phyloP scores from a whole-genome alignment of 2,888 invertebrate species.

The Stenolophus ochropezus region DNA sequence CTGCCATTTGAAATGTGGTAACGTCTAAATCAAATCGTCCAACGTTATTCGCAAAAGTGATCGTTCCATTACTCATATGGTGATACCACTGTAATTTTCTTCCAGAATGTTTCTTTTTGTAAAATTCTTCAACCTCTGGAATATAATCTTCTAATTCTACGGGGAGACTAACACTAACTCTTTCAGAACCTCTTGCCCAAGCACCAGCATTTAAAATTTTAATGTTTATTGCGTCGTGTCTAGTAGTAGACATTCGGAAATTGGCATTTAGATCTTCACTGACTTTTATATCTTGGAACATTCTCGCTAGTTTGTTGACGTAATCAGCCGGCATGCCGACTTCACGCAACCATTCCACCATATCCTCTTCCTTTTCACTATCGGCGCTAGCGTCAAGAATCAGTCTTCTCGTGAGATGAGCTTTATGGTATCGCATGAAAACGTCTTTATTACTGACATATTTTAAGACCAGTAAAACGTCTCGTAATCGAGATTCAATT shows the following conservation, averaged over 20 bases:
- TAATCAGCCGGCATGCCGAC: constrained; percentile 99
- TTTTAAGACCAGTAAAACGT: constrained; percentile 96
- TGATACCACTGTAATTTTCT: constrained; percentile 99
- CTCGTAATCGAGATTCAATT: constrained; percentile 93
- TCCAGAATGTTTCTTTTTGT: constrained; percentile 97
- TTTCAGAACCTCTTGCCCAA: constrained; percentile 96
- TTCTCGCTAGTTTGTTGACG: constrained; percentile 97
- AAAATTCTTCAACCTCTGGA: constrained; percentile 99
- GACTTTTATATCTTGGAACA: constrained; percentile 98
- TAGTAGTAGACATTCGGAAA: constrained; percentile 88
- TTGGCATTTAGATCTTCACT: constrained; percentile 97
- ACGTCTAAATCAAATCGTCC: constrained; percentile 98
- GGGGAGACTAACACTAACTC: constrained; percentile 96
- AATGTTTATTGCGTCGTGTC: constrained; percentile 94
- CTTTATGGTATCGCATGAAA: constrained; percentile 99
- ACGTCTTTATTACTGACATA: constrained; percentile 99
- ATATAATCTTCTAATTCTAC: constrained; percentile 99
- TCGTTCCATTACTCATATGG: constrained; percentile 99
- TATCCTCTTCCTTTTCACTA: constrained; percentile 99
- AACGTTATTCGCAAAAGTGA: constrained; percentile 93
- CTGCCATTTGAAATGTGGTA: constrained; percentile 99
- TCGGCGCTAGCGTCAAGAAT: constrained; percentile 99
- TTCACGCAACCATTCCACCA: constrained; percentile 98
- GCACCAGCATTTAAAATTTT: constrained; percentile 99
- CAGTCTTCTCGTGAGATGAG: constrained; percentile 94